A percentile compares a stretch with the other conserved stretches of the same genome.
Evolutionary conservation across 2,888 invertebrate species (phyloP).

Genomic region (Euspilapteryx auroguttella): DNA sequence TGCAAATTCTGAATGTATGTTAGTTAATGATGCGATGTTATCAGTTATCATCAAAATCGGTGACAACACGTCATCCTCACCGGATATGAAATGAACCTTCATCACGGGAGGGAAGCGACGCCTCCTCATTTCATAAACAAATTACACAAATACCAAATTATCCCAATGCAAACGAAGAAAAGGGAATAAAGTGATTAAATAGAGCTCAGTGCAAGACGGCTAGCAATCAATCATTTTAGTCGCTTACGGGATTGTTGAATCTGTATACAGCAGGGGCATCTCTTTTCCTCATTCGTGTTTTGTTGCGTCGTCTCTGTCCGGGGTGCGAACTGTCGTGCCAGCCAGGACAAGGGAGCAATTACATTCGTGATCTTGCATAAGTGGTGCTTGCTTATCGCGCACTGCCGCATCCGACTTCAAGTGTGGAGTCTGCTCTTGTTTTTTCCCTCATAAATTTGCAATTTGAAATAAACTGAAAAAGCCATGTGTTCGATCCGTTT

Average conservation of each 20-base stretch:
- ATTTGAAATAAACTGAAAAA: constrained; percentile 53
- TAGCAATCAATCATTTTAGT: constrained; percentile 62
- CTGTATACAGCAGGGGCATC: constrained; percentile 19
- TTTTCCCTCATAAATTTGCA: constrained; percentile 55
- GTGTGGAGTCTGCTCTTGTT: constrained; percentile 44
- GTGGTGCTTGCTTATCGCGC: constrained; percentile 58
- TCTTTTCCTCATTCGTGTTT: constrained; percentile 20
- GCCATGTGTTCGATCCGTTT: too few species aligned
- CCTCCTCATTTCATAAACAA: constrained; percentile 55
- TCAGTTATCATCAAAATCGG: too few species aligned
- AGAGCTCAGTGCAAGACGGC: constrained; percentile 60
- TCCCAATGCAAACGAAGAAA: constrained; percentile 60
- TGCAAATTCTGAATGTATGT: too few species aligned
- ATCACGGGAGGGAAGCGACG: too few species aligned
- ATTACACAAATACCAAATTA: constrained; percentile 61
- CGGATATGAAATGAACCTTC: constrained; percentile 46
- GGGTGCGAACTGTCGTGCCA: constrained; percentile 56
- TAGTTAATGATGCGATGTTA: too few species aligned
- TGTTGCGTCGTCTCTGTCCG: constrained; percentile 30
- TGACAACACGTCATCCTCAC: too few species aligned
- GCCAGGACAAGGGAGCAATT: constrained; percentile 64
- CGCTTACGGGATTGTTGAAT: constrained; percentile 50
- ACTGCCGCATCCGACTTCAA: constrained; percentile 55
- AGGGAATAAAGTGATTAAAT: constrained; percentile 65
- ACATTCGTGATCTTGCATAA: constrained; percentile 65